phyloP scores from a whole-genome alignment of 2,888 invertebrate genomes.

The Lathronympha strigana region DNA sequence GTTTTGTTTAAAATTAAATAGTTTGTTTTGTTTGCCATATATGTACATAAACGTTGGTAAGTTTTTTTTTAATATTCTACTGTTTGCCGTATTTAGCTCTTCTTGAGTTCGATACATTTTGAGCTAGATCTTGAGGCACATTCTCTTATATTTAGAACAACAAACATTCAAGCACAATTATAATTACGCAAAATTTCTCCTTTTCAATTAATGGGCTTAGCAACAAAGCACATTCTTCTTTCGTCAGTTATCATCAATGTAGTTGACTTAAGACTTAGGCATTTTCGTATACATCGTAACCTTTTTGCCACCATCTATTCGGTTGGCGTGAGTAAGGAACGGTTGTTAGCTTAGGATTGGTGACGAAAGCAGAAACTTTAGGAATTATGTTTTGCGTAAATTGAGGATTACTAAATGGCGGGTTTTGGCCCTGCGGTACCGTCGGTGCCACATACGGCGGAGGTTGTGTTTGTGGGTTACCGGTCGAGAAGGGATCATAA shows the following conservation, averaged over 20 bases:
- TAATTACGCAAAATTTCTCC: background rate
- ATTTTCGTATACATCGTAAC: constrained; percentile 59
- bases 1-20: too few species aligned
- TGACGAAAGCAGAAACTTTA: constrained; percentile 53
- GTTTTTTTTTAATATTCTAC: too few species aligned
- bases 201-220: constrained; percentile 1
- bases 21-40: too few species aligned
- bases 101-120: background rate
- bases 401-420: constrained; percentile 45
- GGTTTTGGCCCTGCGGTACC: constrained; percentile 38
- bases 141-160: background rate
- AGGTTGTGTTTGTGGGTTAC: constrained; percentile 3
- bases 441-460: constrained; percentile 15
- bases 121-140: too few species aligned
- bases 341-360: constrained; percentile 53
- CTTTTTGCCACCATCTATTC: constrained; percentile 59
- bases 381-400: constrained; percentile 50
- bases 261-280: constrained; percentile 6
- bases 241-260: background rate
- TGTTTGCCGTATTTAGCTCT: too few species aligned
- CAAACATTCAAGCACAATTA: background rate
- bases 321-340: constrained; percentile 48
- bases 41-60: too few species aligned
- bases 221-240: background rate
- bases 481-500: constrained; percentile 4